A percentile compares a stretch with the other conserved stretches of the same genome.
phyloP scores from a whole-genome alignment of 1,140 invertebrate genomes.

The Cyrtorhinus lividipennis region DNA sequence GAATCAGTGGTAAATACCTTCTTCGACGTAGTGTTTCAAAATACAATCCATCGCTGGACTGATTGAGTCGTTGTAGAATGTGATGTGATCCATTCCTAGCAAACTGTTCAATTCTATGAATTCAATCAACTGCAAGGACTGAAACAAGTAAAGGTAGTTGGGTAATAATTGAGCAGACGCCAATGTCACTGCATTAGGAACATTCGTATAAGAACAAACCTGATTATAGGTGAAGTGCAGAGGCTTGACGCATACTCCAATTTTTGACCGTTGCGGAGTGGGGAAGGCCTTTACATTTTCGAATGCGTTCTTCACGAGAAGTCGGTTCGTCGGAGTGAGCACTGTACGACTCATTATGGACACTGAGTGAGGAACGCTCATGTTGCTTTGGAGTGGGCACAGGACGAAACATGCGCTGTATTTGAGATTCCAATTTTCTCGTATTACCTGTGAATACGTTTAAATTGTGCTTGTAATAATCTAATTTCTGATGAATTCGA shows the following conservation, averaged over 20 bases:
- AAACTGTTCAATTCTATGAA: constrained; percentile 81
- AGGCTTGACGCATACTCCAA: constrained; percentile 88
- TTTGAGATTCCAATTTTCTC: constrained; percentile 87
- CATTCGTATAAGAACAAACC: too few relatives aligned
- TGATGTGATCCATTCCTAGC: constrained; percentile 75
- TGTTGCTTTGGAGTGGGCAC: constrained; percentile 48
- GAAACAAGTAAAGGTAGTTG: constrained; percentile 24
- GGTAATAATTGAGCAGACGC: too few relatives aligned
- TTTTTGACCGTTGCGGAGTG: constrained; percentile 37
- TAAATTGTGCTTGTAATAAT: constrained; percentile 7
- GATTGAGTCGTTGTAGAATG: constrained; percentile 84
- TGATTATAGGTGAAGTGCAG: constrained; percentile 79
- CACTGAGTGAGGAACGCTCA: constrained; percentile 40
- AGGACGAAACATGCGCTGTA: constrained; percentile 83
- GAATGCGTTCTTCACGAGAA: constrained; percentile 23
- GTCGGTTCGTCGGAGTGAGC: constrained; percentile 43
- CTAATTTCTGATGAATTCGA: background rate
- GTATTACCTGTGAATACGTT: constrained; percentile 45
- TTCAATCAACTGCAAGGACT: constrained; percentile 70
- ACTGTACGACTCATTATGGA: constrained; percentile 44
- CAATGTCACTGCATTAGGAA: too few relatives aligned
- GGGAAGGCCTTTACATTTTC: constrained; percentile 34
- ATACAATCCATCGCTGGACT: constrained; percentile 60
- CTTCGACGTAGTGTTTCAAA: constrained; percentile 50
- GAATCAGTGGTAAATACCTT: constrained; percentile 22